Conservation (phyloP, 1,140 invertebrate species). For the Zaprionus inermis region DNA sequence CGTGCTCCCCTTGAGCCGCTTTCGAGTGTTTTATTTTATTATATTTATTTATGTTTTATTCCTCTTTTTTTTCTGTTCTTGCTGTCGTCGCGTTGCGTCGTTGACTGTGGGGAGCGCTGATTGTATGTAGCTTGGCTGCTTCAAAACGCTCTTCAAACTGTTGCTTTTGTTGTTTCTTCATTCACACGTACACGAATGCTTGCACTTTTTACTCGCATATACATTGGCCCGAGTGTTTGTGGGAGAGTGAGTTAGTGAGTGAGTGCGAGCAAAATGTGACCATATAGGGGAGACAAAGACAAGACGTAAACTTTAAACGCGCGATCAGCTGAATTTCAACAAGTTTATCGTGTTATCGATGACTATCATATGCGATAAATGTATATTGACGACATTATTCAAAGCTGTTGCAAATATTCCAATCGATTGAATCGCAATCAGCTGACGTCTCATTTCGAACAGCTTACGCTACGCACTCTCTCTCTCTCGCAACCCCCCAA, state of each 20-base stretch:
- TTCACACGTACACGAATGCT: not conserved
- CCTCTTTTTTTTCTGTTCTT: slow-evolving; percentile 8
- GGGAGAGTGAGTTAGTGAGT: not conserved
- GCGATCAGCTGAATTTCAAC: slow-evolving; percentile 24
- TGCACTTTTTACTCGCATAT: slow-evolving; percentile 10
- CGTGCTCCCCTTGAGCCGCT: slow-evolving; percentile 30
- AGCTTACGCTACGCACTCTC: not conserved
- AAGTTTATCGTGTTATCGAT: slow-evolving; percentile 32
- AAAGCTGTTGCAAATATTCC: not conserved
- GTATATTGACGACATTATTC: slow-evolving; percentile 12
- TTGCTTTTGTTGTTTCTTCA: slow-evolving; percentile 1
- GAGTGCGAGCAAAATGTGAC: slow-evolving; percentile 35
- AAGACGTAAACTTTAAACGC: slow-evolving; percentile 10
- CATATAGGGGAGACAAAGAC: slow-evolving; percentile 20
- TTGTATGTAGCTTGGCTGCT: not conserved
- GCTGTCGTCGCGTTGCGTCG: slow-evolving; percentile 24
- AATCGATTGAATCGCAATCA: slow-evolving; percentile 4
- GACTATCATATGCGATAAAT: slow-evolving; percentile 6
- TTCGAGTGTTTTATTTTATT: slow-evolving; percentile 46
- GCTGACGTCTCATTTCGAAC: slow-evolving; percentile 4
- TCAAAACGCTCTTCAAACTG: not conserved
- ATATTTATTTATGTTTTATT: slow-evolving; percentile 43
- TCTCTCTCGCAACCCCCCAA: not conserved
- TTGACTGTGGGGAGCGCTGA: not conserved
- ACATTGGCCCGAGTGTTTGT: not conserved